Percentiles rank a stretch among this genome's conserved stretches.
Evolutionary conservation across 2,797 vertebrate species (phyloP).

Genomic region (Dipus sagitta): DNA sequence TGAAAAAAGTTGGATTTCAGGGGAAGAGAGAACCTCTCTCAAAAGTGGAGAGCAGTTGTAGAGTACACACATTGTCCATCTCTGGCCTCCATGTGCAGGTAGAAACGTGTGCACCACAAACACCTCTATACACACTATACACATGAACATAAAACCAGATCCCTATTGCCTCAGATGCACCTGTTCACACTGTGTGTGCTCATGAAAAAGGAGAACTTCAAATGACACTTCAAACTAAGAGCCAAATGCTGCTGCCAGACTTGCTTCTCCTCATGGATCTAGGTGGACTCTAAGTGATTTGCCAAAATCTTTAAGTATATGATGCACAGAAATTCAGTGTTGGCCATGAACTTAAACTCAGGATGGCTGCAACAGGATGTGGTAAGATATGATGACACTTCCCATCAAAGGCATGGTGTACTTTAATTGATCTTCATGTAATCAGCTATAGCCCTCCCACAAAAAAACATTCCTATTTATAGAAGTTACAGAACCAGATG

Average conservation of each 20-base stretch:
- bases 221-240: neutral
- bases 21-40: no score
- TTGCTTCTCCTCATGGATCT: neutral
- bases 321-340: neutral
- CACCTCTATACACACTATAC: no score
- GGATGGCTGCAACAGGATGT: neutral
- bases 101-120: no score
- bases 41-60: no score
- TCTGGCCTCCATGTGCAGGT: no score
- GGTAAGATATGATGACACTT: neutral
- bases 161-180: neutral
- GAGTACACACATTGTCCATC: no score
- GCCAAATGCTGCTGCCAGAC: neutral
- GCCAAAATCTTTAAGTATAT: neutral
- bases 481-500: conserved; percentile 55
- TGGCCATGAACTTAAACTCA: neutral
- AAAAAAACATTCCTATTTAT: conserved; percentile 53
- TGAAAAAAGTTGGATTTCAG: no score
- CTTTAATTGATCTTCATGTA: neutral
- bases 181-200: neutral
- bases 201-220: neutral
- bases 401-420: conserved; percentile 25
- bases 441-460: neutral
- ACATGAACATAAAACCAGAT: no score
- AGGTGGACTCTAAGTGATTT: neutral